Percentiles rank a stretch among this genome's conserved stretches.
Evolutionary conservation across 2,113 vertebrate genomes (phyloP).

Genomic region (Dolichotis patagonum): DNA sequence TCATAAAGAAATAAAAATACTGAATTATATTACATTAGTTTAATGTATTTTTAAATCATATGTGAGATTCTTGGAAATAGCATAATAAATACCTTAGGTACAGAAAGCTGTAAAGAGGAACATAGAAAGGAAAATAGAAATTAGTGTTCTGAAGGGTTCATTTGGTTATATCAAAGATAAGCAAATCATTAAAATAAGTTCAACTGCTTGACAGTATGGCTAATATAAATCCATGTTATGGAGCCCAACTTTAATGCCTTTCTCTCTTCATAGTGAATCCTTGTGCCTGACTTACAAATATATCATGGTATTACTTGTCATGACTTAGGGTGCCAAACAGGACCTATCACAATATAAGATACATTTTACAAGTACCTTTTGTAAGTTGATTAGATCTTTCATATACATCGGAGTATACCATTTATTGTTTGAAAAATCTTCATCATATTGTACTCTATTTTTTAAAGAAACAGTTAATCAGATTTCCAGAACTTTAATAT

Average conservation of each 20-base stretch:
- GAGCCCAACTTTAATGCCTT: neutral
- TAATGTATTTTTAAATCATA: neutral
- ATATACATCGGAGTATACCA: constrained; percentile 1
- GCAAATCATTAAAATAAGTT: neutral
- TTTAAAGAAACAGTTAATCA: constrained; percentile 74
- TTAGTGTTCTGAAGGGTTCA: neutral
- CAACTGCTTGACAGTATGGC: neutral
- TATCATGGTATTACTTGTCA: neutral
- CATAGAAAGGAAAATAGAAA: neutral
- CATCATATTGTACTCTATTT: neutral
- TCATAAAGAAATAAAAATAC: constrained; percentile 5
- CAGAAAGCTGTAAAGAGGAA: neutral
- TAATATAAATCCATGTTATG: neutral
- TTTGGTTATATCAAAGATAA: neutral
- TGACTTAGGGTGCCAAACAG: neutral
- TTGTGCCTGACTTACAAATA: neutral
- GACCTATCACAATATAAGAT: neutral
- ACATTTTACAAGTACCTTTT: constrained; percentile 39
- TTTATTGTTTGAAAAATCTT: constrained; percentile 41
- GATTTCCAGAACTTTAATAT: constrained; percentile 67
- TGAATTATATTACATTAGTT: neutral
- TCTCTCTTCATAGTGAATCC: neutral
- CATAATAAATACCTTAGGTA: neutral
- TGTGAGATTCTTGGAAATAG: neutral
- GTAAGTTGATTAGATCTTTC: constrained; percentile 52